Percentiles rank a stretch among this genome's conserved stretches.
These are phyloP conservation scores for Platorchestia sp. DNA, from an alignment of 1,140 invertebrate species.

Conservation along the genomic window DNA sequence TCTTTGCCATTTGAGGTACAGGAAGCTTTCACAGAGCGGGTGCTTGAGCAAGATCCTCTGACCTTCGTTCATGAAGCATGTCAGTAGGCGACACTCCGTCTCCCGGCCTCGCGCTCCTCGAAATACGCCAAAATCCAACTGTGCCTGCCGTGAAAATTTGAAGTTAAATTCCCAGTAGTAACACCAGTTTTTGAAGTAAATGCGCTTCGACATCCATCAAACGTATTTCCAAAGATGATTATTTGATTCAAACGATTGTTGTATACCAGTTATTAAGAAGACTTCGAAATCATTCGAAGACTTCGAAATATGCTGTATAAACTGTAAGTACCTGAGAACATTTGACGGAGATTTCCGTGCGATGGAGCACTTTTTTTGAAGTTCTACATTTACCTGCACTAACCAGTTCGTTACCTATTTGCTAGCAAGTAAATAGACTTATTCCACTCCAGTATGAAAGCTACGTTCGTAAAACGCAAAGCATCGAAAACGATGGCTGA, in stretches of 20 bases:
- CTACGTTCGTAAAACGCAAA: background rate
- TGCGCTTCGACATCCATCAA: background rate
- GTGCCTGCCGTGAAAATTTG: constrained; percentile 17
- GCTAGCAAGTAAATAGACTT: background rate
- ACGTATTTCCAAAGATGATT: background rate
- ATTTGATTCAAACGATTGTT: background rate
- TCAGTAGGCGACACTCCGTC: constrained; percentile 65
- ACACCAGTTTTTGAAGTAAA: background rate
- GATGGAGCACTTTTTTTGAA: background rate
- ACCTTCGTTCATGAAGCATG: constrained; percentile 67
- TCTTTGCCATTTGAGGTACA: constrained; percentile 79
- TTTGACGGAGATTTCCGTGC: background rate
- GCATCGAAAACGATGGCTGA: background rate
- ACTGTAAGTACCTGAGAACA: background rate
- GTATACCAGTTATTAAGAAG: background rate
- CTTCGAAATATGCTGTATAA: background rate
- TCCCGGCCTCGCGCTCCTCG: constrained; percentile 58
- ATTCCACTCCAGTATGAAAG: background rate
- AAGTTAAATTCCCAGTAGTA: background rate
- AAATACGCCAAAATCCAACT: constrained; percentile 62
- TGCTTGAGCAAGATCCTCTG: constrained; percentile 68
- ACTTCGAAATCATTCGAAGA: background rate
- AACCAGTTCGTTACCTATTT: background rate
- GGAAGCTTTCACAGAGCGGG: constrained; percentile 68
- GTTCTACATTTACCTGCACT: background rate